A percentile compares a stretch with the other conserved stretches of the same genome.
Conservation (phyloP, 2,797 vertebrate genomes). For the Molossus molossus region DNA sequence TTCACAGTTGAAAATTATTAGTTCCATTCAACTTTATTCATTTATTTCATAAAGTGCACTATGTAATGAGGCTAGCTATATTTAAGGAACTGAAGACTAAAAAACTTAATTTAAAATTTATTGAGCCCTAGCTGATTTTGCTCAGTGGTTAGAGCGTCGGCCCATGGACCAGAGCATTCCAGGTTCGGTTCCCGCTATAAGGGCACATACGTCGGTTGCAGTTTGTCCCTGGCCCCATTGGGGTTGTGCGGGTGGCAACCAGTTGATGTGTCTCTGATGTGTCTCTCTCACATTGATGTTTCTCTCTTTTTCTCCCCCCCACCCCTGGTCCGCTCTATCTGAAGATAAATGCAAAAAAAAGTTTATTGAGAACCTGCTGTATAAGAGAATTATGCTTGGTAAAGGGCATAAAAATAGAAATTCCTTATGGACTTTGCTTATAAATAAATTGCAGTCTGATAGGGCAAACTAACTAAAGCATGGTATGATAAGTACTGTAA, state of each 20-base stretch:
- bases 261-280: no score
- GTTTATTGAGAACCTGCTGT: background rate
- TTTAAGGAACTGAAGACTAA: constrained; percentile 38
- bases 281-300: no score
- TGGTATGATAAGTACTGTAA: background rate
- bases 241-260: no score
- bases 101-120: constrained; percentile 33
- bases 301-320: no score
- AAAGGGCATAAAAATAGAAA: background rate
- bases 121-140: background rate
- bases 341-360: no score
- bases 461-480: background rate
- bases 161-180: no score
- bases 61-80: background rate
- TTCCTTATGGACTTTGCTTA: background rate
- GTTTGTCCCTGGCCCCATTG: no score
- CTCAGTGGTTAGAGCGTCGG: no score
- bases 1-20: constrained; percentile 94
- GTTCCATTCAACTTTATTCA: constrained; percentile 91
- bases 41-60: constrained; percentile 61
- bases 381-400: background rate
- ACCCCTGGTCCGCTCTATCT: no score
- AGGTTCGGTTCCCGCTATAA: no score
- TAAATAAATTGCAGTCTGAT: background rate
- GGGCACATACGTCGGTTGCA: no score